Evolutionary conservation across 2,797 vertebrate genomes (phyloP), one percentile per base, ranked within the genome.

Genomic region (Falco cherrug): DNA sequence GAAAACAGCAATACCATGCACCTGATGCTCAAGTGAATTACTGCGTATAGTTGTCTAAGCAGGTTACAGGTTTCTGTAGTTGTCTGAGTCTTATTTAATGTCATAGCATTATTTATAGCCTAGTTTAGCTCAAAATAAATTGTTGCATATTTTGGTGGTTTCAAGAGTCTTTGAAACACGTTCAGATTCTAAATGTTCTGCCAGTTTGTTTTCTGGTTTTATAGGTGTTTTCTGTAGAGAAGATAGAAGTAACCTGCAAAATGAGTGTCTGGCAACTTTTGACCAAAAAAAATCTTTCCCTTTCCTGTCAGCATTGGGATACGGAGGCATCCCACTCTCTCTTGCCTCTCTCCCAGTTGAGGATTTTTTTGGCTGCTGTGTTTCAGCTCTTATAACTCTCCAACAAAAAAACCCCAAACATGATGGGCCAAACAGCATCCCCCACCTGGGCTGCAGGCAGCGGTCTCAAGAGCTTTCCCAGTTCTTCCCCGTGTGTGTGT

Each of bases 401-500:
- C 43, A 67, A 56, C 2, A 29, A 33, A 24, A 81, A 17, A 53
- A 4, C 0, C 3, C 15, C 16, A 41, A 33, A 13, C 28, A 18
- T 6, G 22, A 50, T 4, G 6, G 11, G 41, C 31, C n/a, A 64
- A 65, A 86, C 0, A 3, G 5, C 31, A 65, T 28, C 16, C 10
- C 10, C 9, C 5, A 51, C 18, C 7, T 9, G 31, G 21, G 16
- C 48, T 56, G 16, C 11, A 67, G 48, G 86, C 57, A 87, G 39
- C 26, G 63, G 28, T 39, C 26, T 24, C 5, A 3, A 56, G 59
- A 60, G n/a, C 37, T 51, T 37, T 29, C 26, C 53, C 48, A 5
- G 15, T 41, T 90, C n/a, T 61, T 73, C 75, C 37, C 8, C 5
- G 19, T 1, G 6, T 4, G 1, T 1, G 4, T 35, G 5, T 25